Evolutionary conservation across 92 coral and sea anemone genomes (phyloP).

Genomic region (Heteractis magnifica): DNA sequence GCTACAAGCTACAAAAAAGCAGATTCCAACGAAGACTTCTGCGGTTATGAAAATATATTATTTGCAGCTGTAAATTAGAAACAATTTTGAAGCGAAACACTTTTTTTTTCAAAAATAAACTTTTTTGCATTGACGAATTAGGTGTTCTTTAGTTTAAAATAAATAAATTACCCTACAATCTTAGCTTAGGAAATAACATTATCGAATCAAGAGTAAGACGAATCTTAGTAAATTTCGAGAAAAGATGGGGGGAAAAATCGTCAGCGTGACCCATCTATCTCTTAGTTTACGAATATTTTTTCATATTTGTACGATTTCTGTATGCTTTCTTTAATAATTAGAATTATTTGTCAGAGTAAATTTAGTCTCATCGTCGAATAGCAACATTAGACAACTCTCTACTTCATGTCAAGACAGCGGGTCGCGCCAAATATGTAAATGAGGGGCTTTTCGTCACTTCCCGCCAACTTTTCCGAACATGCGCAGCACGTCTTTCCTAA

Average conservation of each 20-base stretch:
- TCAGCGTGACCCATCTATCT: neutral
- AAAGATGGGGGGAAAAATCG: neutral
- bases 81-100: neutral
- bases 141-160: neutral
- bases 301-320: neutral
- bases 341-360: neutral
- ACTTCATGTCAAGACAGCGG: neutral
- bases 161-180: neutral
- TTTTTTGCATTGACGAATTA: neutral
- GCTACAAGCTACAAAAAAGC: neutral
- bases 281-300: neutral
- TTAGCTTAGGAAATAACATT: neutral
- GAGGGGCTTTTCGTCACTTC: too few species aligned
- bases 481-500: neutral
- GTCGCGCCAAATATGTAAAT: too few species aligned
- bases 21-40: conserved; percentile 7
- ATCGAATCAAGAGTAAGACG: neutral
- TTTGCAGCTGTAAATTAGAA: neutral
- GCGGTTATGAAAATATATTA: neutral
- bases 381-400: neutral
- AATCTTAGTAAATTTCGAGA: neutral
- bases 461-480: neutral
- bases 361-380: neutral
- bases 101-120: neutral
- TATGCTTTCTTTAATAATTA: neutral